Percentiles rank a stretch among this genome's conserved stretches.
Conservation (phyloP, 37 sponge, comb jelly and placozoan genomes). For the Axinella damicornis region DNA sequence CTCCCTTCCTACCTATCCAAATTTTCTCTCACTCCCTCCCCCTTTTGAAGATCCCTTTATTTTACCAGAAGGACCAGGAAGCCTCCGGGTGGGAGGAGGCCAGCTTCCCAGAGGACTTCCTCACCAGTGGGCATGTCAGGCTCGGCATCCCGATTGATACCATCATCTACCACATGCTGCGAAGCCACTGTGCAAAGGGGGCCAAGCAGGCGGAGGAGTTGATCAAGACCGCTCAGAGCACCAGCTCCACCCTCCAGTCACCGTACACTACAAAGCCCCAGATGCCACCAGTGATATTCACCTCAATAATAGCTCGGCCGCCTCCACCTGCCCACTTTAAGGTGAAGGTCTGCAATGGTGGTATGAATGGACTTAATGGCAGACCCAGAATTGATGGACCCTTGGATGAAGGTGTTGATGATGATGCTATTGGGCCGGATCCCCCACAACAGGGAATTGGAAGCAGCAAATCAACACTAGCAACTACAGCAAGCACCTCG, state of each 20-base stretch:
- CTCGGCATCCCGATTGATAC: slow-evolving; percentile 51
- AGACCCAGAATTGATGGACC: too few species aligned
- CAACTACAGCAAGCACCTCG: too few species aligned
- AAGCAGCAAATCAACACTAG: too few species aligned
- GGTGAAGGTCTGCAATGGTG: too few species aligned
- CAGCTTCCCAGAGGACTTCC: slow-evolving; percentile 24
- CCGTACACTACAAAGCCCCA: background rate
- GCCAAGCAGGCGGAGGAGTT: slow-evolving; percentile 67
- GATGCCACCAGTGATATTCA: slow-evolving; percentile 38
- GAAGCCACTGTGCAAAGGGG: slow-evolving; percentile 47
- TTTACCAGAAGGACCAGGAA: background rate
- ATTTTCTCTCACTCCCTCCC: too few species aligned
- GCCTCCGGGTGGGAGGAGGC: background rate
- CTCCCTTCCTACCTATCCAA: too few species aligned
- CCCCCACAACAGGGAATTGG: too few species aligned
- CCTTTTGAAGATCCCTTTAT: slow-evolving; percentile 16
- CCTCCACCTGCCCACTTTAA: background rate
- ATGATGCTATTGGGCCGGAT: too few species aligned
- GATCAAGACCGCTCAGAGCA: slow-evolving; percentile 17
- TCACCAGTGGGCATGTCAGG: slow-evolving; percentile 44
- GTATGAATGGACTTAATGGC: too few species aligned
- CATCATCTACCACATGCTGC: slow-evolving; percentile 60
- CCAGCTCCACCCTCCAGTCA: background rate
- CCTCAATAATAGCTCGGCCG: background rate
- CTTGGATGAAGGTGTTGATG: too few species aligned